Evolutionary conservation across 2,888 invertebrate genomes (phyloP), one percentile per base, ranked within the genome.

Genomic region (Herminia tarsipennalis): DNA sequence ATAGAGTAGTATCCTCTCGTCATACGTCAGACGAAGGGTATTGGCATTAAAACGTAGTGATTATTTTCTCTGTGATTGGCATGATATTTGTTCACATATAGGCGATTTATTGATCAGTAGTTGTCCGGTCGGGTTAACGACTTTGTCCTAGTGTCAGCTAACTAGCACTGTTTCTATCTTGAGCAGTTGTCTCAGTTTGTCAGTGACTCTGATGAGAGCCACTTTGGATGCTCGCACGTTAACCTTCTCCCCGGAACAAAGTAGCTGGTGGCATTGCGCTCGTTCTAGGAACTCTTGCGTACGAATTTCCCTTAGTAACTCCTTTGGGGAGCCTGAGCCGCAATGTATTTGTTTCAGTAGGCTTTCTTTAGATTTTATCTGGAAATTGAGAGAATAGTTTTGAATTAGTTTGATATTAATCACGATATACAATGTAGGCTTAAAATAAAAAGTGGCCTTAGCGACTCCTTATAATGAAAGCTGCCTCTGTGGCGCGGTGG

Each of bases 201-300:
- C 96, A 67, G 96, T 97, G 88, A 97, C 96, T 77, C 95, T 94
- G 60, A 97, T 94, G 43, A 97, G 93, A 37, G 95, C 94, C 66
- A 97, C 95, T 83, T 96, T 96, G 34, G 96, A 95, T 28, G 95
- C 95, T 46, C 96, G 93, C 42, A 95, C 94, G 80, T 96, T 96
- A 50, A 96, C 92, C 76, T 95, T 95, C 78, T 96, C 96, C 20
- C 96, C 96, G 29, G 95, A 95, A 69, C 95, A 94, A 49, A 96
- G 84, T 38, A 96, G 91, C 76, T 96, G 96, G 73, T 96, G 94
- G 74, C 96, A 96, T 61, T 94, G 95, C 9, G 96, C 96, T 63
- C 95, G 93, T 74, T 96, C 96, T 49, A 96, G 83, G 79, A 97
- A 97, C 75, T 96, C 96, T 28, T 94, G 93, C 67, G 95, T 95